A percentile compares a stretch with the other conserved stretches of the same genome.
These are phyloP conservation scores for Chouioia cunea DNA, from an alignment of 2,888 invertebrate genomes.

Conservation along the genomic window DNA sequence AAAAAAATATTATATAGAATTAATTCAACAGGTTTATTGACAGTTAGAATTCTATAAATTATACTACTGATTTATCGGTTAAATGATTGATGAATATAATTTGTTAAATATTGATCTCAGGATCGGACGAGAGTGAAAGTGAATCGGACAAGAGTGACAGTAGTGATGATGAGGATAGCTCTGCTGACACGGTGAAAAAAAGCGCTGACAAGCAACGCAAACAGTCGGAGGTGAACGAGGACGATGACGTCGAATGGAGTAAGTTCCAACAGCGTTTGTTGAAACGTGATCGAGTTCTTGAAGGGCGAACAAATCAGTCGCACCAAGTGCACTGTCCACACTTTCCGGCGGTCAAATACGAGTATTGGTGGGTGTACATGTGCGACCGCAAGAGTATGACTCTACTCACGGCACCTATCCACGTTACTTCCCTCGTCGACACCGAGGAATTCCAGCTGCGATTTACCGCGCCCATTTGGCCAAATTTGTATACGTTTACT, in stretches of 20 bases:
- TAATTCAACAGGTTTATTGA: too few relatives aligned
- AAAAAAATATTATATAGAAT: too few relatives aligned
- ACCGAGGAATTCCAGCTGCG: slow-evolving; percentile 90
- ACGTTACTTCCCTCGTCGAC: slow-evolving; percentile 91
- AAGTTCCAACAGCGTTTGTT: slow-evolving; percentile 86
- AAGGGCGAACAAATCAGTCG: slow-evolving; percentile 93
- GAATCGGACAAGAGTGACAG: slow-evolving; percentile 69
- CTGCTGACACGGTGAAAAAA: slow-evolving; percentile 63
- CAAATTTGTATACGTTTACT: slow-evolving; percentile 91
- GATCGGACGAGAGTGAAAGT: slow-evolving; percentile 62
- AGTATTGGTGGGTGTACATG: slow-evolving; percentile 99
- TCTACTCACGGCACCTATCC: slow-evolving; percentile 91
- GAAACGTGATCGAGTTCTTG: slow-evolving; percentile 87
- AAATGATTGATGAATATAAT: too few relatives aligned
- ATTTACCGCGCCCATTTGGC: slow-evolving; percentile 96
- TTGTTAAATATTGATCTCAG: slow-evolving; percentile 41
- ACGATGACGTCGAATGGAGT: slow-evolving; percentile 93
- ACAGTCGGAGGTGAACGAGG: slow-evolving; percentile 71
- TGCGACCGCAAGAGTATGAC: slow-evolving; percentile 94
- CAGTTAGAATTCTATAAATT: too few relatives aligned
- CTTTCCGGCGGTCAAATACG: slow-evolving; percentile 95
- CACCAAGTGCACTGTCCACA: slow-evolving; percentile 98
- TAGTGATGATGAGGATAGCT: slow-evolving; percentile 70
- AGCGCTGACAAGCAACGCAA: not conserved
- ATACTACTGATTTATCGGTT: too few relatives aligned